Conservation (phyloP, 2,113 vertebrate genomes). For the Sebastes schlegelii region DNA sequence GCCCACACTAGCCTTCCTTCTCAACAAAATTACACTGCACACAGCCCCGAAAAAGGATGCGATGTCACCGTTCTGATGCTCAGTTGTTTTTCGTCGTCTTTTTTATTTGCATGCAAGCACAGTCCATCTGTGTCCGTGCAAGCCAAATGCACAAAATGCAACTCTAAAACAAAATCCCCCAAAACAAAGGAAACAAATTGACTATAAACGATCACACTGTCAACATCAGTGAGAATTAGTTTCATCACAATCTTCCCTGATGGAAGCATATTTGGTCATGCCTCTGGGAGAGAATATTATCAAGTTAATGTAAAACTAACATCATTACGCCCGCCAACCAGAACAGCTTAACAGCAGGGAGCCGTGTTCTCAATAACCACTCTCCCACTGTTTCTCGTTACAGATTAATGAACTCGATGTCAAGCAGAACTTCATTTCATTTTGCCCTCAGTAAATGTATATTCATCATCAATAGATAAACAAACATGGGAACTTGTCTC, state of each 20-base stretch:
- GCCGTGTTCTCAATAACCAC: constrained; percentile 70
- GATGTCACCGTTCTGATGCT: too few relatives aligned
- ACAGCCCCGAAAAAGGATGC: too few relatives aligned
- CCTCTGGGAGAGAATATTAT: constrained; percentile 69
- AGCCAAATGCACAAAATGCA: constrained; percentile 2
- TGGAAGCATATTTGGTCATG: constrained; percentile 48
- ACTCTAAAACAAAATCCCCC: background rate
- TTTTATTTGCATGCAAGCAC: background rate
- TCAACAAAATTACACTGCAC: too few relatives aligned
- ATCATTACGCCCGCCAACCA: constrained; percentile 72
- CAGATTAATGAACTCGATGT: constrained; percentile 78
- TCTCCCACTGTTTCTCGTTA: constrained; percentile 69
- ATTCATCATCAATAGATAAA: constrained; percentile 72
- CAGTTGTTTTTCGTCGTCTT: background rate
- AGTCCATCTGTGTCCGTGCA: background rate
- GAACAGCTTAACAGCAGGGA: constrained; percentile 79
- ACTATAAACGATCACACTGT: constrained; percentile 1
- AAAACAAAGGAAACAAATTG: background rate
- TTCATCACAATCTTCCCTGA: constrained; percentile 53
- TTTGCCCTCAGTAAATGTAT: constrained; percentile 66
- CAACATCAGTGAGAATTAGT: constrained; percentile 55
- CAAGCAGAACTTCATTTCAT: constrained; percentile 64
- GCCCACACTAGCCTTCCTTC: too few relatives aligned
- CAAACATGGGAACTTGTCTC: constrained; percentile 57
- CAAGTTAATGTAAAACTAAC: constrained; percentile 76